Base-by-base conservation (phyloP, 2,113 vertebrate species). In the Neotragus pygmaeus region DNA sequence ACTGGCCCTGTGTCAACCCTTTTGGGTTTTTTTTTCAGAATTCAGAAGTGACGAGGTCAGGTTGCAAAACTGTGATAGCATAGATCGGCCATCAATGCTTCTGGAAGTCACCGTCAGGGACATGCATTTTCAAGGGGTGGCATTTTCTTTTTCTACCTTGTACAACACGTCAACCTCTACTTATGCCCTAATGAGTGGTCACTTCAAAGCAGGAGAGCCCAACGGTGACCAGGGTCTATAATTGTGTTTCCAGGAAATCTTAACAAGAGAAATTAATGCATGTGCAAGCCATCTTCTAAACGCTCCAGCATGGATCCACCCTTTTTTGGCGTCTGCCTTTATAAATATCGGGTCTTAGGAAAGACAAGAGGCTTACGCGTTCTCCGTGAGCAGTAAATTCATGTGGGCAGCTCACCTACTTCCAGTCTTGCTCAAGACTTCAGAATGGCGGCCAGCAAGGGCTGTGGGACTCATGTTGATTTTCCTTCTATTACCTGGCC, bases 71-170 rank as follows among this genome's bases (percentile, higher is more conserved):
- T 7, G 0, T 15, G 6, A 43, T 10, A n/a, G 12, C 53, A 21
- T 0, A 39, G 16, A 58, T 13, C 4, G 4, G 3, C 43, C 10
- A 0, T 47, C 17, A n/a, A 45, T 15, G 43, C 4, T 10, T 25
- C 33, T 12, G 33, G 6, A n/a, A 28, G 12, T 43, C 5, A 45
- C 4, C 3, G 0, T n/a, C 33, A 21, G 0, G 64, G 53, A n/a
- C 53, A 75, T 4, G 17, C 33, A 51, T n/a, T 60, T 60, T 51
- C 93, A 75, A 83, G 10, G 7, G 16, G 17, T 6, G 36, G 30
- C 3, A 30, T 88, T 57, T 88, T 39, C 39, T 89, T 43, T 39
- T 25, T 8, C 25, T 49, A 53, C 6, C 43, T 49, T 33, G 19
- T 16, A 6, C 5, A 49, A 39, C 28, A 36, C 0, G 23, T 25